Evolutionary conservation across 2,797 vertebrate genomes (phyloP).

Genomic region (Microchirus variegatus): DNA sequence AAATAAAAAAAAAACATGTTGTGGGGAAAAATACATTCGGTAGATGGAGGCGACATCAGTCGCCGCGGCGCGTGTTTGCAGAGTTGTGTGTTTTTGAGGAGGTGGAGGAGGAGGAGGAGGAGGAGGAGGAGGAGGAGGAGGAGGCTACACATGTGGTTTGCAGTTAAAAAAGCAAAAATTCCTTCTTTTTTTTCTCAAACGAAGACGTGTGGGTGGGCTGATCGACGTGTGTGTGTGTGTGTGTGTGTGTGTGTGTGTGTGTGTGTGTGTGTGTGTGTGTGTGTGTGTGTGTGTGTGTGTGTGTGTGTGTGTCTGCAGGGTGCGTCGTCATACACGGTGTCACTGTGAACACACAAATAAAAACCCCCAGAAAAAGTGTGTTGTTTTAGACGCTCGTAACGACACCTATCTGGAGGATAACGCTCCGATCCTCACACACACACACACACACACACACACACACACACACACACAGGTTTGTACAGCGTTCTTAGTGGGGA

Average conservation of each 20-base stretch:
- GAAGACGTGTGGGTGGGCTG: slow-evolving; percentile 63
- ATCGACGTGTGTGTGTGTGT: slow-evolving; percentile 51
- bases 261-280: slow-evolving; percentile 55
- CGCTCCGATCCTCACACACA: slow-evolving; percentile 22
- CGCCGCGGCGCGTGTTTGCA: slow-evolving; percentile 64
- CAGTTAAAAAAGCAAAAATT: slow-evolving; percentile 47
- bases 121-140: neutral
- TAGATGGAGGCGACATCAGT: slow-evolving; percentile 68
- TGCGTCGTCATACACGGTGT: slow-evolving; percentile 60
- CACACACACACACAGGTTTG: too few relatives aligned
- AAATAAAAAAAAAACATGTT: slow-evolving; percentile 71
- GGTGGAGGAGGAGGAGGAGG: too few relatives aligned
- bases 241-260: slow-evolving; percentile 56
- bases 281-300: slow-evolving; percentile 58
- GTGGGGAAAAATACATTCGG: slow-evolving; percentile 75
- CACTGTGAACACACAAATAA: slow-evolving; percentile 50
- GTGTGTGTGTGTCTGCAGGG: slow-evolving; percentile 61
- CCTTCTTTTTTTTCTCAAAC: slow-evolving; percentile 25
- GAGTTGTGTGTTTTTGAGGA: slow-evolving; percentile 41
- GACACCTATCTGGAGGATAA: slow-evolving; percentile 58
- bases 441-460: too few relatives aligned
- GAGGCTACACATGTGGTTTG: slow-evolving; percentile 67
- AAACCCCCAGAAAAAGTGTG: slow-evolving; percentile 50
- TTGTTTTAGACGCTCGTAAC: slow-evolving; percentile 52
- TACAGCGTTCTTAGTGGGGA: too few relatives aligned